Conservation (phyloP, 2,797 vertebrate species). For the Coccyzus lansbergi region DNA sequence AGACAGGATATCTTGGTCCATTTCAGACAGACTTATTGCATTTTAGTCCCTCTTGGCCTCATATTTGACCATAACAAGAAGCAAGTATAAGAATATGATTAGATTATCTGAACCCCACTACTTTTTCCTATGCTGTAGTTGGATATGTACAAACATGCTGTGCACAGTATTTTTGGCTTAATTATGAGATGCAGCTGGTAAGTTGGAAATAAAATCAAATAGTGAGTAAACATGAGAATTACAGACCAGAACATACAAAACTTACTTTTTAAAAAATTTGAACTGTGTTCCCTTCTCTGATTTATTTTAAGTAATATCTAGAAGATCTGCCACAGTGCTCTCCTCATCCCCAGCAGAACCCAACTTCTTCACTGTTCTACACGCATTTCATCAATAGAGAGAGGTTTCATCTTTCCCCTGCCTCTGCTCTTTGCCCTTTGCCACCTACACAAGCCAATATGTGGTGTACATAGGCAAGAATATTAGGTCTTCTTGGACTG, state of each 20-base stretch:
- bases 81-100: background rate
- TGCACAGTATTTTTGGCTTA: background rate
- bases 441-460: background rate
- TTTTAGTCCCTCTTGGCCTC: background rate
- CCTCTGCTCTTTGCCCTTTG: background rate
- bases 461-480: background rate
- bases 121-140: background rate
- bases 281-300: background rate
- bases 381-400: background rate
- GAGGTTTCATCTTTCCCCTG: background rate
- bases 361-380: background rate
- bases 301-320: background rate
- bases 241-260: background rate
- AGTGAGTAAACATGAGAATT: fast-evolving
- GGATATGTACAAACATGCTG: background rate
- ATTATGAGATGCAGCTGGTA: background rate
- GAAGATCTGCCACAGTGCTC: background rate
- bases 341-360: background rate
- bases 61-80: background rate
- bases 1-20: background rate
- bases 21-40: background rate
- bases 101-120: background rate
- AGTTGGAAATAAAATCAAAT: background rate
- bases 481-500: background rate
- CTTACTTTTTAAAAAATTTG: background rate